phyloP scores from a whole-genome alignment of 2,888 invertebrate genomes.

The Synanthedon myopaeformis region DNA sequence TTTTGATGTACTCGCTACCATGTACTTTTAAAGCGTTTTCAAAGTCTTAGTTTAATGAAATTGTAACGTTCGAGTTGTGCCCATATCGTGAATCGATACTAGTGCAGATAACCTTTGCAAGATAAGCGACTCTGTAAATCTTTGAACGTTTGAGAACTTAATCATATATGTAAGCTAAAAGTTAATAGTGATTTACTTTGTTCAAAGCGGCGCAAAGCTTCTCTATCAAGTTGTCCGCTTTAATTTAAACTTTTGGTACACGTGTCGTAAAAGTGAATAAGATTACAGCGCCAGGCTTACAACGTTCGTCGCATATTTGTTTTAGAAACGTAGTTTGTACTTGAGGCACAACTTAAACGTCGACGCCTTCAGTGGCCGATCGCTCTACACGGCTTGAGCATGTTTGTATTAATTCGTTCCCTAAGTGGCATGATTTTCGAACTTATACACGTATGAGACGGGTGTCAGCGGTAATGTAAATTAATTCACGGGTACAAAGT shows the following conservation, averaged over 20 bases:
- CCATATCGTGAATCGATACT: constrained; percentile 9
- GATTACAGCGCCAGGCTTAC: constrained; percentile 10
- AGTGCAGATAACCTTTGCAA: neutral
- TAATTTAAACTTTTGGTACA: constrained; percentile 38
- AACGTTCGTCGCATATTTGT: constrained; percentile 9
- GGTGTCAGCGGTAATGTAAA: constrained; percentile 56
- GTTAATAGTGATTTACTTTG: constrained; percentile 38
- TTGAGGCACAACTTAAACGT: constrained; percentile 53
- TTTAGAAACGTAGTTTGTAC: constrained; percentile 15
- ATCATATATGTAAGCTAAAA: constrained; percentile 27
- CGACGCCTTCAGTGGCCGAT: constrained; percentile 43
- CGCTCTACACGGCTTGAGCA: constrained; percentile 62
- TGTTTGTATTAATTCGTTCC: constrained; percentile 55
- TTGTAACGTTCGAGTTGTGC: constrained; percentile 53
- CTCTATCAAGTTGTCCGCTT: constrained; percentile 25
- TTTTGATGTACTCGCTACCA: constrained; percentile 61
- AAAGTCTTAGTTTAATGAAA: constrained; percentile 40
- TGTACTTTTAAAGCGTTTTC: constrained; percentile 39
- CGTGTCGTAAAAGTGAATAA: constrained; percentile 23
- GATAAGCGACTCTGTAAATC: constrained; percentile 13
- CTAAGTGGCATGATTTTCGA: constrained; percentile 57
- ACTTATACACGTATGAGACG: constrained; percentile 52
- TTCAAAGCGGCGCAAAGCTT: constrained; percentile 20
- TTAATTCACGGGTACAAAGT: constrained; percentile 44
- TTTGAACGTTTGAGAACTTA: constrained; percentile 19